Conservation (phyloP, 2,797 vertebrate species). For the Anas capensis region DNA sequence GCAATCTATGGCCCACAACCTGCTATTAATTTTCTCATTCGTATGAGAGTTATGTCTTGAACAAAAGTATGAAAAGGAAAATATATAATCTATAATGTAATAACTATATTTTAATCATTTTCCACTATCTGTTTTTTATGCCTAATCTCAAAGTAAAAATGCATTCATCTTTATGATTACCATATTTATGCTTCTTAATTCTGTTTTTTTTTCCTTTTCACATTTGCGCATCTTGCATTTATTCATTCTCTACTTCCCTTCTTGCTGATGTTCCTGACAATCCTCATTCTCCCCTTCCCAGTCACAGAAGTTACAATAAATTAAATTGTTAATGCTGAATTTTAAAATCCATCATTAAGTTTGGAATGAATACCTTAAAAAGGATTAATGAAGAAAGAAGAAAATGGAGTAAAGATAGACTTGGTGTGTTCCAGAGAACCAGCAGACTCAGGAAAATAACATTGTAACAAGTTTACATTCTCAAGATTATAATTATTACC, state of each 20-base stretch:
- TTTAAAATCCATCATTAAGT: conserved; percentile 42
- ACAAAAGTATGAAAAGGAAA: conserved; percentile 4
- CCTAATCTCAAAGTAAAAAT: conserved; percentile 52
- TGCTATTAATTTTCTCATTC: background rate
- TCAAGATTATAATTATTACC: conserved; percentile 12
- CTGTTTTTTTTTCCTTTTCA: conserved; percentile 9
- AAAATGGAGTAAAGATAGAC: background rate
- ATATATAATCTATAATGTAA: background rate
- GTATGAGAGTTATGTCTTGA: conserved; percentile 37
- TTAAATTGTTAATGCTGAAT: conserved; percentile 14
- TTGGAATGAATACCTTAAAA: conserved; percentile 14
- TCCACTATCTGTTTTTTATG: conserved; percentile 22
- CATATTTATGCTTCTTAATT: conserved; percentile 61
- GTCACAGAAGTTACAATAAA: conserved; percentile 45
- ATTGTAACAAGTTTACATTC: conserved; percentile 5
- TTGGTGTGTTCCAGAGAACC: background rate
- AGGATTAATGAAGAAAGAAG: conserved; percentile 24
- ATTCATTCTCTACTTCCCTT: conserved; percentile 34
- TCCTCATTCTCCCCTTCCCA: conserved; percentile 26
- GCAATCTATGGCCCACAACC: background rate
- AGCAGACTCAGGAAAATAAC: background rate
- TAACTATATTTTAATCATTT: conserved; percentile 44
- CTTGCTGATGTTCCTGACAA: conserved; percentile 48
- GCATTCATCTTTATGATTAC: conserved; percentile 51
- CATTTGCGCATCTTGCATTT: conserved; percentile 50